phyloP scores from a whole-genome alignment of 1,140 invertebrate genomes.

The Drosophila tristis region DNA sequence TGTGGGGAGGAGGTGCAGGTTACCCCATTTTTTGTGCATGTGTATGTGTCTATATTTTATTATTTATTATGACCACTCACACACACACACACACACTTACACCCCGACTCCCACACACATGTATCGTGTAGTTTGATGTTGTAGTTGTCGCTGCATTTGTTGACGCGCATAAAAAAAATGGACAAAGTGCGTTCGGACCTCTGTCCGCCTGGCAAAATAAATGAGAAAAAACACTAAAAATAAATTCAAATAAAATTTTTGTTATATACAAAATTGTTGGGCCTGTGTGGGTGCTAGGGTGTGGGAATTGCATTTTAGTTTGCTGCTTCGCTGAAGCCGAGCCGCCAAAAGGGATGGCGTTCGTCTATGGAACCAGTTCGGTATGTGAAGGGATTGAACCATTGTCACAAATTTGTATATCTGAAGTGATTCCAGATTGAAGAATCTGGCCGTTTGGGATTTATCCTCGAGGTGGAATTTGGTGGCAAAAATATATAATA shows the following conservation, averaged over 20 bases:
- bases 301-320: slow-evolving; percentile 60
- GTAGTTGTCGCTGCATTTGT: slow-evolving; percentile 65
- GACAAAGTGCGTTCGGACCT: slow-evolving; percentile 61
- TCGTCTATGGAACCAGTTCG: neutral
- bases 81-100: slow-evolving; percentile 24
- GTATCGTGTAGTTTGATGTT: slow-evolving; percentile 46
- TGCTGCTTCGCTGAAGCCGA: slow-evolving; percentile 41
- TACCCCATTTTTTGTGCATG: slow-evolving; percentile 29
- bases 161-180: slow-evolving; percentile 66
- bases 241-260: slow-evolving; percentile 77
- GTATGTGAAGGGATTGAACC: too few species aligned
- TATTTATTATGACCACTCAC: slow-evolving; percentile 76
- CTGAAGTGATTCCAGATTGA: too few species aligned
- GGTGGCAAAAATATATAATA: too few species aligned
- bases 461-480: too few species aligned
- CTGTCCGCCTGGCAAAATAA: neutral
- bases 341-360: slow-evolving; percentile 41
- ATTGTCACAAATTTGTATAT: too few species aligned
- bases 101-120: slow-evolving; percentile 8
- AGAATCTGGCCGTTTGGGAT: too few species aligned
- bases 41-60: slow-evolving; percentile 72
- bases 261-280: slow-evolving; percentile 67
- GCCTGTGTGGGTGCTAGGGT: slow-evolving; percentile 18
- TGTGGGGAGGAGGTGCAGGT: neutral
- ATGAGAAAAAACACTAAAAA: slow-evolving; percentile 64